Percentiles rank a stretch among this genome's conserved stretches.
Evolutionary conservation across 1,140 invertebrate species (phyloP).

Genomic region (Atta cephalotes): DNA sequence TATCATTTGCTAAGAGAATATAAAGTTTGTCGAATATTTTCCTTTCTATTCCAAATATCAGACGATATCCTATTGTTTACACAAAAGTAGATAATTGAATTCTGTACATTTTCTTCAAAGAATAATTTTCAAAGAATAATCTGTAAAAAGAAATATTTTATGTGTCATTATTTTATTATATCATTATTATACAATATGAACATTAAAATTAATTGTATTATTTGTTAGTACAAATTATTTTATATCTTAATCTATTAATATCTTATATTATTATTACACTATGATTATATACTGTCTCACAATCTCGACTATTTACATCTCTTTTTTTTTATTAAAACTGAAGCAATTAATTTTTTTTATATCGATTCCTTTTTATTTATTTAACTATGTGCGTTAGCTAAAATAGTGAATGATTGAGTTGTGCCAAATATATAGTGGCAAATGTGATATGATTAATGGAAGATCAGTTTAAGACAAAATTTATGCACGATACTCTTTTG

Average conservation of each 20-base stretch:
- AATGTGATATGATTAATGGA: constrained; percentile 40
- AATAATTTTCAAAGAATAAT: neutral
- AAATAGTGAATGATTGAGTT: constrained; percentile 27
- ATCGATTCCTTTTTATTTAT: neutral
- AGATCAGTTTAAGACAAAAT: constrained; percentile 52
- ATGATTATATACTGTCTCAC: neutral
- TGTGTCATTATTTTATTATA: neutral
- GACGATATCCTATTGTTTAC: neutral
- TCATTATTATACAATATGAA: neutral
- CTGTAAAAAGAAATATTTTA: constrained; percentile 22
- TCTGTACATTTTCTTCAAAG: neutral
- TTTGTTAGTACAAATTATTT: neutral
- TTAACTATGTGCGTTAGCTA: neutral
- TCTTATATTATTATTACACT: neutral
- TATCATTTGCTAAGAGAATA: neutral
- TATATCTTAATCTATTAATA: neutral
- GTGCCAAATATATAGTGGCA: constrained; percentile 24
- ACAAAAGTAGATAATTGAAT: neutral
- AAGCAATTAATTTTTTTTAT: constrained; percentile 5
- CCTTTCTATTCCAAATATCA: neutral
- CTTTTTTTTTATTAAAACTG: neutral
- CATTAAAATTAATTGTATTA: constrained; percentile 12
- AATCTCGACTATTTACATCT: neutral
- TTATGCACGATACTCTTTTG: constrained; percentile 46
- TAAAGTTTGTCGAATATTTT: neutral